Evolutionary conservation across 2,113 vertebrate species (phyloP).

Genomic region (Xiphias gladius): DNA sequence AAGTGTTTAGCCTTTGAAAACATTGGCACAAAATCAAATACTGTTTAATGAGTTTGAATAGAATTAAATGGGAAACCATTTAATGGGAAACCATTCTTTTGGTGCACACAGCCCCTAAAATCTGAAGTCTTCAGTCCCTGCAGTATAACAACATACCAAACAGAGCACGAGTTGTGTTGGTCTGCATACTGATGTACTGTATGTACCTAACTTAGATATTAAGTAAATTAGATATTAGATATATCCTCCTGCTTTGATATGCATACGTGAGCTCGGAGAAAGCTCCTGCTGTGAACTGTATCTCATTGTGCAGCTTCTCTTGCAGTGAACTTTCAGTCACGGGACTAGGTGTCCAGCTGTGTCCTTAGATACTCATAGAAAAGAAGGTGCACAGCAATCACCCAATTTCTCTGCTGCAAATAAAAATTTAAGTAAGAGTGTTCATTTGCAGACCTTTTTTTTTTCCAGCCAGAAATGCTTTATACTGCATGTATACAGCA

Average conservation of each 20-base stretch:
- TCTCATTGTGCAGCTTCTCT: slow-evolving; percentile 46
- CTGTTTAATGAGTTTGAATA: slow-evolving; percentile 18
- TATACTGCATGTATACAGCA: slow-evolving; percentile 7
- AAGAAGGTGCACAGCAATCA: slow-evolving; percentile 68
- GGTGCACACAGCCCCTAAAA: background rate
- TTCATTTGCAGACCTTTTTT: slow-evolving; percentile 1
- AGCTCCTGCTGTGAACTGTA: slow-evolving; percentile 47
- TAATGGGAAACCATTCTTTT: background rate
- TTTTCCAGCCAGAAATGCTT: background rate
- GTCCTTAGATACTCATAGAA: slow-evolving; percentile 58
- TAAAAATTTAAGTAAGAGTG: slow-evolving; percentile 34
- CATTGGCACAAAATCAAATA: background rate
- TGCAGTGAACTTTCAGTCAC: slow-evolving; percentile 45
- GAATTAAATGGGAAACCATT: background rate
- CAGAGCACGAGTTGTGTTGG: slow-evolving; percentile 15
- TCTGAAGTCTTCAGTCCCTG: background rate
- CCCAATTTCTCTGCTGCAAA: slow-evolving; percentile 46
- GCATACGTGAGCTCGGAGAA: slow-evolving; percentile 31
- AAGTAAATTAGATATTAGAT: slow-evolving; percentile 17
- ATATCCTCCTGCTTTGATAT: slow-evolving; percentile 44
- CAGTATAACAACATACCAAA: slow-evolving; percentile 10
- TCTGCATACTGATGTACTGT: slow-evolving; percentile 22
- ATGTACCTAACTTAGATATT: too few species aligned
- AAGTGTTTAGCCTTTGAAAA: background rate
- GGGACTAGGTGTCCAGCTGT: slow-evolving; percentile 72